Evolutionary conservation across 2,797 vertebrate genomes (phyloP).

Genomic region (Agapornis canus): DNA sequence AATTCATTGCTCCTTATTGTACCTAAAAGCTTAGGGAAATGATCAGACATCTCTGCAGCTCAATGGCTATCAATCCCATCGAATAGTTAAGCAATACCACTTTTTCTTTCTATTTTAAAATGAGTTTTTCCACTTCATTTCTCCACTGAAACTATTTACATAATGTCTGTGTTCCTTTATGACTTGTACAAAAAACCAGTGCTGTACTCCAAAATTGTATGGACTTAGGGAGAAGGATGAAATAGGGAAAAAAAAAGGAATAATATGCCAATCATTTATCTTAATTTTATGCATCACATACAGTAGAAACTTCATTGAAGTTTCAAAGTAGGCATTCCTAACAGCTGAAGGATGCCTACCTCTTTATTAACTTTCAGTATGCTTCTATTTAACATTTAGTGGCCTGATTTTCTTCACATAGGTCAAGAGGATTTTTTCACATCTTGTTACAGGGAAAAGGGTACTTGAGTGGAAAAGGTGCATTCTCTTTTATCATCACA

Average conservation of each 20-base stretch:
- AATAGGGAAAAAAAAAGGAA: neutral
- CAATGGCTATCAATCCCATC: neutral
- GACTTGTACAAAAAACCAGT: neutral
- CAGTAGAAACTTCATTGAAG: neutral
- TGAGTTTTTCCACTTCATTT: slow-evolving; percentile 55
- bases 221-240: neutral
- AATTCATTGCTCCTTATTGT: neutral
- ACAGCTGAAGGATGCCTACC: neutral
- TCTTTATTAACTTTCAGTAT: slow-evolving; percentile 8
- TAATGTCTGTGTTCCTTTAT: slow-evolving; percentile 37
- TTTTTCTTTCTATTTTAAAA: slow-evolving; percentile 37
- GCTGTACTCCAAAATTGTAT: neutral
- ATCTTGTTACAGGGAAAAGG: slow-evolving; percentile 16
- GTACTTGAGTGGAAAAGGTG: slow-evolving; percentile 38
- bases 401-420: slow-evolving; percentile 33
- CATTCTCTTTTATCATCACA: neutral
- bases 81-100: neutral
- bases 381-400: slow-evolving; percentile 37
- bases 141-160: slow-evolving; percentile 49
- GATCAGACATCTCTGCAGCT: neutral
- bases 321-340: slow-evolving; percentile 14
- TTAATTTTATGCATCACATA: neutral
- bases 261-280: neutral
- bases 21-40: neutral
- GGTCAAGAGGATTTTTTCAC: slow-evolving; percentile 44